These are phyloP conservation scores for Lophotriccus pileatus DNA, from an alignment of 2,797 vertebrate species.

Conservation along the genomic window DNA sequence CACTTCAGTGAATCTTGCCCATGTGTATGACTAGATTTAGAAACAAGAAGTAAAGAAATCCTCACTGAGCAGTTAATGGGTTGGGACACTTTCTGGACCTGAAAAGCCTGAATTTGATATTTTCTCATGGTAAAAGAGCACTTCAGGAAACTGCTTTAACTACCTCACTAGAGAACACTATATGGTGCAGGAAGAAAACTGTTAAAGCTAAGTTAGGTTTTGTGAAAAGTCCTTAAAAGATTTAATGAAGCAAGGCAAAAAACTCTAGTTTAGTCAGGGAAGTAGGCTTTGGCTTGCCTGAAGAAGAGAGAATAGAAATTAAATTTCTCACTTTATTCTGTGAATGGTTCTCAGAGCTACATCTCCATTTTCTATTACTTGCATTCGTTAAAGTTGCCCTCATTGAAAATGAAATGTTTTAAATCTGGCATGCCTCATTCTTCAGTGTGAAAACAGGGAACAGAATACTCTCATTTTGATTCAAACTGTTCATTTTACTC, in stretches of 20 bases:
- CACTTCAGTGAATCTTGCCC: not conserved
- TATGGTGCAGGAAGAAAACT: not conserved
- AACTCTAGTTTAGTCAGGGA: not conserved
- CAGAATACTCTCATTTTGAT: not conserved
- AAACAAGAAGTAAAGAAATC: not conserved
- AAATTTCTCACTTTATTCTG: not conserved
- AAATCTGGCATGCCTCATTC: not conserved
- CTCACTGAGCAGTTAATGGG: not conserved
- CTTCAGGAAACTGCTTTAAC: not conserved
- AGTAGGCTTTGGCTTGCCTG: not conserved
- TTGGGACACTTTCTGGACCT: not conserved
- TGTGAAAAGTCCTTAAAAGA: not conserved
- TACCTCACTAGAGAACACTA: not conserved
- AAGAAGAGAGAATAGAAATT: not conserved
- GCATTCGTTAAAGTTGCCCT: not conserved
- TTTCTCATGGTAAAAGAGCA: not conserved
- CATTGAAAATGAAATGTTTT: not conserved
- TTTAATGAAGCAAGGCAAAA: not conserved
- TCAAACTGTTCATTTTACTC: not conserved
- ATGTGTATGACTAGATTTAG: not conserved
- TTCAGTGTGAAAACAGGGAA: not conserved
- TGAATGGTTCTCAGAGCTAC: not conserved
- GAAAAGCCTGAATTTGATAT: not conserved
- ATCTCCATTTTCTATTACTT: not conserved
- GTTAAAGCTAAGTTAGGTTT: not conserved